Evolutionary conservation across 2,888 invertebrate species (phyloP).

Genomic region (Cheilosia urbana): DNA sequence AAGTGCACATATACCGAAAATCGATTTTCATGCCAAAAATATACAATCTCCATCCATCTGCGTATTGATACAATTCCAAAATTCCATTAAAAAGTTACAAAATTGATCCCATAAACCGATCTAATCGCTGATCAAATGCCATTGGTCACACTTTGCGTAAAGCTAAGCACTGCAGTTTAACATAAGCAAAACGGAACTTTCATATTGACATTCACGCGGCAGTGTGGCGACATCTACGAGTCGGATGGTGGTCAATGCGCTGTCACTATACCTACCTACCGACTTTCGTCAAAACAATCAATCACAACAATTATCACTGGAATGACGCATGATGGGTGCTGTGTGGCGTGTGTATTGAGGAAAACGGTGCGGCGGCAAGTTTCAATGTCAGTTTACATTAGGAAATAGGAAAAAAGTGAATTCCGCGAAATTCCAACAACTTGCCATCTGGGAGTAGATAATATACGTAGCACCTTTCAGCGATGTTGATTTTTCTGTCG

Average conservation of each 20-base stretch:
- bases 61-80: slow-evolving; percentile 43
- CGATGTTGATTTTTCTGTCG: not conserved
- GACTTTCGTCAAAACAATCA: slow-evolving; percentile 42
- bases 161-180: slow-evolving; percentile 2
- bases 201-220: slow-evolving; percentile 32
- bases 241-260: not conserved
- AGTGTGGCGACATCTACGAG: slow-evolving; percentile 20
- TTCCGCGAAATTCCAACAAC: slow-evolving; percentile 37
- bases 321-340: slow-evolving; percentile 6
- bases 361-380: not conserved
- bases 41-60: not conserved
- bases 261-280: not conserved
- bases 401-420: slow-evolving; percentile 23
- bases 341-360: not conserved
- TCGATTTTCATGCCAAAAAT: slow-evolving; percentile 29
- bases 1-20: not conserved
- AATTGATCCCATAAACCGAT: slow-evolving; percentile 18
- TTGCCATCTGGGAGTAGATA: slow-evolving; percentile 29
- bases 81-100: slow-evolving; percentile 20
- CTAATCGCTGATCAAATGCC: slow-evolving; percentile 23
- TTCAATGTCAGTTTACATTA: slow-evolving; percentile 56
- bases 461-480: not conserved
- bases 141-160: slow-evolving; percentile 19
- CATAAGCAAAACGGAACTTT: slow-evolving; percentile 51
- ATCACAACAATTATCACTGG: slow-evolving; percentile 30